Base-by-base conservation (phyloP, 2,113 vertebrate species). In the Balaenoptera acutorostrata region DNA sequence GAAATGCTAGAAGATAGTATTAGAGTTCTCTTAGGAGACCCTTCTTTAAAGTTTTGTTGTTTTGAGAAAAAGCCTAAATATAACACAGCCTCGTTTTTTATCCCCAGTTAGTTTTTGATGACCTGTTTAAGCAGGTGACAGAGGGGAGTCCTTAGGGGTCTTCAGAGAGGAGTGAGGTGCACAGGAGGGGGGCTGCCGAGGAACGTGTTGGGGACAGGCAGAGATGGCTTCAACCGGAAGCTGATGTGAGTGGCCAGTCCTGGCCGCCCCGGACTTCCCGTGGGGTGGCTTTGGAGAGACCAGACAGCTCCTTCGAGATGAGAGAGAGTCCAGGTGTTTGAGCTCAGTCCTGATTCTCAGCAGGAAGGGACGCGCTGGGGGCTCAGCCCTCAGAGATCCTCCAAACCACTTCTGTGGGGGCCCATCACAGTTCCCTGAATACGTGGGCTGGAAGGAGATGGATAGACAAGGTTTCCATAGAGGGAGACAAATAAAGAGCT, bases 141-240 rank as follows among this genome's bases (percentile, higher is more conserved):
- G 49, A 78, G 52, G 57, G 8, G 18, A 27, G 6, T n/a, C 20
- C 6, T 29, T 15, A 2, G 41, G n/a, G 49, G 29, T 46, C 20
- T 25, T 44, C 3, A 8, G 55, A 31, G n/a, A 20, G 33, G 21
- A 59, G 33, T 2, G 14, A 8, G 8, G 20, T 17, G 11, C 49
- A 33, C 6, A 1, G 8, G 11, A 5, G 3, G 11, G 0, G 0
- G 3, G 5, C 6, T 7, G 8, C 27, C 20, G 9, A 20, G 85
- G 25, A 6, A 11, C 1, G 1, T 9, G 27, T 0, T 46, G 29
- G 49, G 44, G n/a, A 5, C n/a, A 11, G 75, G n/a, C 5, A 0
- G 10, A 6, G 17, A 61, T 0, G 11, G 31, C 49, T 4, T 3
- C 39, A 4, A 5, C 49, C 21, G 49, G 87, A 63, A 74, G 49